Conservation (phyloP, 2,888 invertebrate species). For the Eupelmus urozonus region DNA sequence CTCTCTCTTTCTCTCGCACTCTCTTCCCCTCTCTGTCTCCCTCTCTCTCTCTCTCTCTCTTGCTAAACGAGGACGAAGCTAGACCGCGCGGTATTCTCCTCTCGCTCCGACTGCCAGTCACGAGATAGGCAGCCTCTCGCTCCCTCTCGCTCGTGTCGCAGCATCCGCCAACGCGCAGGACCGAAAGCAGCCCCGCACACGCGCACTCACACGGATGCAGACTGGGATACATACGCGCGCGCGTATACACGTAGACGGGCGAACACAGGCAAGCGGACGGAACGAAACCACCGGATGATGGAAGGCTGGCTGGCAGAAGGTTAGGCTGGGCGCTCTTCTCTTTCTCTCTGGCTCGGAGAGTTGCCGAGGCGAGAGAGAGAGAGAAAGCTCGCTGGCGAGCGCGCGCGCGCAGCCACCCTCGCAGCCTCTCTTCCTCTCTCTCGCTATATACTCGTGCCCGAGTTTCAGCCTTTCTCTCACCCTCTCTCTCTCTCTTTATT, state of each 20-base stretch:
- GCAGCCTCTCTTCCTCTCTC: constrained; percentile 3
- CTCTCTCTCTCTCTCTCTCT: constrained; percentile 27
- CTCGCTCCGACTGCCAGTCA: too few species aligned
- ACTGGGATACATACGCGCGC: constrained; percentile 42
- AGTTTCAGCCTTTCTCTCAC: not conserved
- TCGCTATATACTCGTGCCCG: not conserved
- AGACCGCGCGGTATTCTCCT: not conserved
- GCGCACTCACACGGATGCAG: not conserved
- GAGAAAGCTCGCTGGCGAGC: not conserved
- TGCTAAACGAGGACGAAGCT: too few species aligned
- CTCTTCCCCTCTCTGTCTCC: constrained; percentile 10
- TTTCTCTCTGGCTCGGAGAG: not conserved
- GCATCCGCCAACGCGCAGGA: constrained; percentile 75
- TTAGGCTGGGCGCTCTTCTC: constrained; percentile 39
- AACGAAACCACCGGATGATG: constrained; percentile 59
- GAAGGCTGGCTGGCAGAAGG: constrained; percentile 60
- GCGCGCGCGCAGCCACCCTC: not conserved
- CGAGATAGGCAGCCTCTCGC: constrained; percentile 26
- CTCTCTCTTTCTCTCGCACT: not conserved
- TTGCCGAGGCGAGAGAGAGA: not conserved
- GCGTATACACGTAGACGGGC: not conserved
- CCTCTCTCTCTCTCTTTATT: not conserved
- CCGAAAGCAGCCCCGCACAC: constrained; percentile 58
- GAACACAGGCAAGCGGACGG: constrained; percentile 7
- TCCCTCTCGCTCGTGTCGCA: constrained; percentile 63